Evolutionary conservation across 1,140 invertebrate genomes (phyloP).

Genomic region (Lordiphosa mommai): DNA sequence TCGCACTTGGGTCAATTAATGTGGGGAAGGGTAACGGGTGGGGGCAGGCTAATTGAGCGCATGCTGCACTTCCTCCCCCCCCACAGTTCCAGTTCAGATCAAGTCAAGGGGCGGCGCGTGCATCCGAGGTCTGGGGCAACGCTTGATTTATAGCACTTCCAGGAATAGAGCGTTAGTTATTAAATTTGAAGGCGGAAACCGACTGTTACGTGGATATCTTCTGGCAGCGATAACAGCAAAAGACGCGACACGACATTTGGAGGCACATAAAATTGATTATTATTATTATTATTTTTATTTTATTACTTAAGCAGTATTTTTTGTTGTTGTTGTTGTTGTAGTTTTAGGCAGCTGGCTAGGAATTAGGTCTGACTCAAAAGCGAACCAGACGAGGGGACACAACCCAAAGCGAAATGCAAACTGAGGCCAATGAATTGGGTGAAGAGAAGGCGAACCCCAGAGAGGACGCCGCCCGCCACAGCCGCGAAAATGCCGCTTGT

Average conservation of each 20-base stretch:
- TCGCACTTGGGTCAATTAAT: constrained; percentile 41
- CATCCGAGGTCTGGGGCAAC: no score
- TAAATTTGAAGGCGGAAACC: no score
- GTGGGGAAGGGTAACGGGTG: not conserved
- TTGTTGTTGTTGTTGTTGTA: no score
- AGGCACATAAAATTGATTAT: not conserved
- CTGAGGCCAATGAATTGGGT: constrained; percentile 50
- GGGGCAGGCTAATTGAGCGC: constrained; percentile 52
- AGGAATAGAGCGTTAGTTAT: no score
- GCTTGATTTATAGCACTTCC: no score
- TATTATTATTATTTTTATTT: constrained; percentile 42
- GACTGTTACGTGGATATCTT: no score
- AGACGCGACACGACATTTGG: no score
- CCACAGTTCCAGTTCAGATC: not conserved
- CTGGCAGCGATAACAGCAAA: no score
- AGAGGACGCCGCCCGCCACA: not conserved
- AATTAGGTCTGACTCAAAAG: constrained; percentile 71
- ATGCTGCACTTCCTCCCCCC: constrained; percentile 1
- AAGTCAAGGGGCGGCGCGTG: not conserved
- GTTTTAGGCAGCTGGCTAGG: constrained; percentile 39
- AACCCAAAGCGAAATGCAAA: constrained; percentile 79
- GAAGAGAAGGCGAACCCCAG: constrained; percentile 57
- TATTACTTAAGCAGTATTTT: constrained; percentile 31
- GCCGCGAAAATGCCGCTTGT: not conserved
- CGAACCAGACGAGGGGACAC: constrained; percentile 73